phyloP scores from a whole-genome alignment of 2,797 vertebrate genomes.

The Naso thynnoides region DNA sequence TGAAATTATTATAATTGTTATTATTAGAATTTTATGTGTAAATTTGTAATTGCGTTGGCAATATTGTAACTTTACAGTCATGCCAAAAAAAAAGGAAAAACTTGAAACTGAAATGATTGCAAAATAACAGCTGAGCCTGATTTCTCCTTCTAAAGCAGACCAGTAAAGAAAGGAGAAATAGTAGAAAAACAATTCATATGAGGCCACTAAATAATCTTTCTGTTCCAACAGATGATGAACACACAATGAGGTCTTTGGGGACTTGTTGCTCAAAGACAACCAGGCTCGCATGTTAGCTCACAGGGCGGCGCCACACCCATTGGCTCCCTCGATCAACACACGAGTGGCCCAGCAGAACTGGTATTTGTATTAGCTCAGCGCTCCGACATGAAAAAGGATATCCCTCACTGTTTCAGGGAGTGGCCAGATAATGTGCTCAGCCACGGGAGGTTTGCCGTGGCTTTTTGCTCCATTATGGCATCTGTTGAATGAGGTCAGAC shows the following conservation, averaged over 20 bases:
- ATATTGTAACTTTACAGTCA: too few relatives aligned
- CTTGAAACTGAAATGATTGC: too few relatives aligned
- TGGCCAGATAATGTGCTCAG: constrained; percentile 58
- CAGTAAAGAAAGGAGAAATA: neutral
- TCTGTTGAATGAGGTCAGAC: constrained; percentile 71
- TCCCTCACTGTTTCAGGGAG: constrained; percentile 67
- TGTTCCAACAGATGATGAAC: constrained; percentile 9
- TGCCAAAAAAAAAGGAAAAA: too few relatives aligned
- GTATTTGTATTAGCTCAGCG: constrained; percentile 70
- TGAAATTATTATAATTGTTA: too few relatives aligned
- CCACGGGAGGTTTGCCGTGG: constrained; percentile 29
- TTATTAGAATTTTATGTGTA: too few relatives aligned
- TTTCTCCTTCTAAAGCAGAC: neutral
- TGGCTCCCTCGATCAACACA: constrained; percentile 44
- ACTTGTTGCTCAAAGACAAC: constrained; percentile 46
- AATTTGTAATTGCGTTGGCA: too few relatives aligned
- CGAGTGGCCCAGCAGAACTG: constrained; percentile 68
- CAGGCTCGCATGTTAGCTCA: constrained; percentile 42
- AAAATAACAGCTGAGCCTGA: too few relatives aligned
- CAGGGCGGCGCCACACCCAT: constrained; percentile 61
- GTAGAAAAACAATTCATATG: constrained; percentile 22
- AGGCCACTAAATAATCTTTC: neutral
- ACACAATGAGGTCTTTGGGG: constrained; percentile 43
- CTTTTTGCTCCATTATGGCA: constrained; percentile 59
- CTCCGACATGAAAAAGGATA: constrained; percentile 69